Evolutionary conservation across 1,140 invertebrate species (phyloP).

Genomic region (Idris sp.): DNA sequence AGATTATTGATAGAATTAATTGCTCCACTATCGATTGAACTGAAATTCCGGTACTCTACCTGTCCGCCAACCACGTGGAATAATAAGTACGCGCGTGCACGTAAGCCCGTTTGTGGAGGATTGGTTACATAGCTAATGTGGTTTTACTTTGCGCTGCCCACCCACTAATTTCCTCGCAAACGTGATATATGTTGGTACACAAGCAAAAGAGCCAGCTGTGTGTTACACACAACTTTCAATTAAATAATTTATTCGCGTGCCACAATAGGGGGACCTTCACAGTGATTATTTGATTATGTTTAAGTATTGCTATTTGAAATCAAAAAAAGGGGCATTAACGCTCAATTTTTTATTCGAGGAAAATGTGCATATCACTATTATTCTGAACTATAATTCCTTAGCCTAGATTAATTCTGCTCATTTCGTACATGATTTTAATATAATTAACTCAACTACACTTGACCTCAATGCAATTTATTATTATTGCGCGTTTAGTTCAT

Average conservation of each 20-base stretch:
- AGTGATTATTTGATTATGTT: too few relatives aligned
- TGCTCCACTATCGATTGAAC: constrained; percentile 27
- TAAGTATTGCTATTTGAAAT: too few relatives aligned
- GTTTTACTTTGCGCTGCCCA: constrained; percentile 58
- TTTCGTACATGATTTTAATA: too few relatives aligned
- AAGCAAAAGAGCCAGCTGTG: constrained; percentile 28
- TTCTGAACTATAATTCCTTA: too few relatives aligned
- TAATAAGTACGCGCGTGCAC: constrained; percentile 54
- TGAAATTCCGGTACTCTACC: constrained; percentile 38
- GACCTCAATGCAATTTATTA: constrained; percentile 23
- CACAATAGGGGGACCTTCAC: constrained; percentile 30
- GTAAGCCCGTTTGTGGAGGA: constrained; percentile 42
- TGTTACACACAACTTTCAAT: constrained; percentile 31
- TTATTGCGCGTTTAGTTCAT: constrained; percentile 3
- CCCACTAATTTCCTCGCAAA: constrained; percentile 54
- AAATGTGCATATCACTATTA: constrained; percentile 12
- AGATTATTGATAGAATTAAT: constrained; percentile 26
- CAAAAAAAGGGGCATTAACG: too few relatives aligned
- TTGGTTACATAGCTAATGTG: constrained; percentile 51
- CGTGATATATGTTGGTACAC: constrained; percentile 43
- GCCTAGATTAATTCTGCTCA: too few relatives aligned
- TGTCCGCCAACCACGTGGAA: constrained; percentile 33
- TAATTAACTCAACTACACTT: constrained; percentile 15
- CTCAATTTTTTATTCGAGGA: background rate
- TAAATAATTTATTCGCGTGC: constrained; percentile 37